Evolutionary conservation across 23 tunicate genomes (phyloP).

Genomic region (Phallusia fumigata): DNA sequence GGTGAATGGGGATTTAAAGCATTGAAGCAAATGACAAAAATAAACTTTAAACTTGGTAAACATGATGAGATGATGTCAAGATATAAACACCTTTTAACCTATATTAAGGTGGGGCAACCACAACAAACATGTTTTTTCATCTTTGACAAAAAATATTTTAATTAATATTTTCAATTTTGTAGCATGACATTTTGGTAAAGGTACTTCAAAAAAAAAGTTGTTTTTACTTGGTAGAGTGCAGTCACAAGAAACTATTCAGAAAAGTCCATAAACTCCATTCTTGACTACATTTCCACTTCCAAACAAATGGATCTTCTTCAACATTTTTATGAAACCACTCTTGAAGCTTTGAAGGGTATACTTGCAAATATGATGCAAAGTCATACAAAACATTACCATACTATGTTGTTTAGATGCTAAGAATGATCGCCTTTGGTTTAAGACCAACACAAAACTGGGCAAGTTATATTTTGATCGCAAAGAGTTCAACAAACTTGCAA

Average conservation of each 20-base stretch:
- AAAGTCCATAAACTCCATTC: slow-evolving; percentile 93
- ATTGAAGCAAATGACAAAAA: slow-evolving; percentile 94
- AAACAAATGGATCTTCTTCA: slow-evolving; percentile 93
- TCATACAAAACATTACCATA: too few relatives aligned
- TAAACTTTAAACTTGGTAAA: slow-evolving; percentile 79
- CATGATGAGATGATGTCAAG: slow-evolving; percentile 81
- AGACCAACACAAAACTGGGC: slow-evolving; percentile 94
- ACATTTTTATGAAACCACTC: slow-evolving; percentile 90
- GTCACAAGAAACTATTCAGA: slow-evolving; percentile 97
- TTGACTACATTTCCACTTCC: slow-evolving; percentile 95
- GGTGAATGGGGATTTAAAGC: slow-evolving; percentile 99
- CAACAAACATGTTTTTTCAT: too few relatives aligned
- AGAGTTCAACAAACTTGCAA: slow-evolving; percentile 73
- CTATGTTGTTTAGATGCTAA: slow-evolving; percentile 63
- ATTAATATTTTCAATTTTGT: too few relatives aligned
- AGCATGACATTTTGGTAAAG: too few relatives aligned
- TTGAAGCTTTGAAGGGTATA: slow-evolving; percentile 87
- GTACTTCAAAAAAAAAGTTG: neutral
- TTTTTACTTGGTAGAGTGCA: slow-evolving; percentile 57
- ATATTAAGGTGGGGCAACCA: slow-evolving; percentile 86
- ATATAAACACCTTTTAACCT: slow-evolving; percentile 77
- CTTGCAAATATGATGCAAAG: neutral
- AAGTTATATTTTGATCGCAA: slow-evolving; percentile 82
- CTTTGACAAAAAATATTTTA: too few relatives aligned
- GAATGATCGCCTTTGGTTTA: slow-evolving; percentile 95